Percentiles rank a stretch among this genome's conserved stretches.
Conservation (phyloP, 1,140 invertebrate genomes). For the Idris sp. region DNA sequence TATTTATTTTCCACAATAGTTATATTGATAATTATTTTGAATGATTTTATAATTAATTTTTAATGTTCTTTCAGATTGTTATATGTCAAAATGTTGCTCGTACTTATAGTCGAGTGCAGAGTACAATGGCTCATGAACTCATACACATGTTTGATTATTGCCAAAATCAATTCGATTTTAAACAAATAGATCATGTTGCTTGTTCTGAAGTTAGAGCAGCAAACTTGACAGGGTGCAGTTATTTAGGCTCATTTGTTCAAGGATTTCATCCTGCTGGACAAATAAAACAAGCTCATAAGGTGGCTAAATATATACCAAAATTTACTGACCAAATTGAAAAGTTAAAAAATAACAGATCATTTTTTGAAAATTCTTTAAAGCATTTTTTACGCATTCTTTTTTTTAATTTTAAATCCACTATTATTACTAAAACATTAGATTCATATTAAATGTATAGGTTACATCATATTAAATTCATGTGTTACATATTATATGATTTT, state of each 20-base stretch:
- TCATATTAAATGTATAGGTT: too few relatives aligned
- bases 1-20: too few relatives aligned
- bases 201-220: conserved; percentile 96
- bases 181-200: conserved; percentile 94
- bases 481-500: too few relatives aligned
- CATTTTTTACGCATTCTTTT: too few relatives aligned
- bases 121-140: conserved; percentile 93
- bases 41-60: conserved; percentile 9
- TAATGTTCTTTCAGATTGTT: conserved; percentile 83
- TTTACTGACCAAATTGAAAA: too few relatives aligned
- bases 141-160: conserved; percentile 98
- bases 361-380: too few relatives aligned
- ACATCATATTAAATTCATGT: too few relatives aligned
- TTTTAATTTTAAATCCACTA: too few relatives aligned
- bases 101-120: conserved; percentile 83
- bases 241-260: conserved; percentile 86
- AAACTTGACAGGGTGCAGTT: conserved; percentile 94
- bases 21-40: too few relatives aligned
- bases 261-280: conserved; percentile 87
- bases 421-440: too few relatives aligned
- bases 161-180: conserved; percentile 91
- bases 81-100: conserved; percentile 92
- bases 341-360: too few relatives aligned
- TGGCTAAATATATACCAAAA: too few relatives aligned
- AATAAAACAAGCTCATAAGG: conserved; percentile 85